Base-by-base conservation (phyloP, 2,797 vertebrate species). In the Poecile montanus region DNA sequence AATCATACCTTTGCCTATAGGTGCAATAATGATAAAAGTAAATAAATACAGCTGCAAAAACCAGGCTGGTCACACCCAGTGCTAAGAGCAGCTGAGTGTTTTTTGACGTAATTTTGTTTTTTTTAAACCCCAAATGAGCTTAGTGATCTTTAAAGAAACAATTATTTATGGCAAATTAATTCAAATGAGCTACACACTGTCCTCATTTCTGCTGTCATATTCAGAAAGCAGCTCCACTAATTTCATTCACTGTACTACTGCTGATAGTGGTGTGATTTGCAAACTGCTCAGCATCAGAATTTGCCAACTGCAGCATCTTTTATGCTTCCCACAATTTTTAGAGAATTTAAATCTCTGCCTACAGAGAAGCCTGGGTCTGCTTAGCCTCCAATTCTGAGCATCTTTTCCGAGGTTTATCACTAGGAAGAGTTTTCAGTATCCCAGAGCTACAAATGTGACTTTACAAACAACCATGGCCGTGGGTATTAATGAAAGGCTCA, bases 11-110 rank as follows among this genome's bases (percentile, higher is more conserved):
- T 80, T 54, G 84, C 92, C 79, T 89, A 58, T 81, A 93, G 82
- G 58, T 91, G 56, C 70, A 88, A 72, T 53, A 65, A 65, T 30
- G 45, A 63, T 36, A 78, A 67, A 93, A 89, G 61, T 74, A 92
- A 89, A 89, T 65, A 96, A 95, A 92, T 62, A 88, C 76, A 94
- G 91, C 82, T 96, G 92, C 42, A 65, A 74, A 91, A 91, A 18
- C 2, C 63, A 87, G n/a, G 18, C n/a, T 34, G 72, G 34, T 38
- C 47, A 89, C 38, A 62, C 20, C 1, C 11, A 61, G 23, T 32
- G 30, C 62, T 77, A 34, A 89, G 40, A 80, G 23, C 23, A 85
- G 68, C 32, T 23, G n/a, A 60, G 36, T 16, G 9, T 1, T 85
- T 89, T 70, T 61, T 79, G 10, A 62, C 2, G 27, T 36, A 13